Evolutionary conservation across 2,113 vertebrate species (phyloP).

Genomic region (Grammomys dolichurus): DNA sequence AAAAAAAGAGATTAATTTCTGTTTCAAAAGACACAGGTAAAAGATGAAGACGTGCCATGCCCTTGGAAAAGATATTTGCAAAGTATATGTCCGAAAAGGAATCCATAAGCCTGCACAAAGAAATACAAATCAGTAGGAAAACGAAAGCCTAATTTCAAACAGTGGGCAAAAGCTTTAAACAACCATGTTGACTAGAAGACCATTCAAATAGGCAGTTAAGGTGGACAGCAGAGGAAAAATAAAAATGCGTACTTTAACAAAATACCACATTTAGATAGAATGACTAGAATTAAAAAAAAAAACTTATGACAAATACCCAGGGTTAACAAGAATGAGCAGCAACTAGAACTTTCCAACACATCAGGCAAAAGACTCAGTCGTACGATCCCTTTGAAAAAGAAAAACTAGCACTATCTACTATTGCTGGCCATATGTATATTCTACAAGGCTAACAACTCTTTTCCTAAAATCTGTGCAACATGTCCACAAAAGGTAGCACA

Average conservation of each 20-base stretch:
- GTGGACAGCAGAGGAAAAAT: background rate
- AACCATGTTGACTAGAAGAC: background rate
- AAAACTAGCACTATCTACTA: background rate
- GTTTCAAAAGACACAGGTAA: conserved; percentile 39
- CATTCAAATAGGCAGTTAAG: background rate
- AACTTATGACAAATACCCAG: background rate
- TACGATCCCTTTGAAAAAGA: background rate
- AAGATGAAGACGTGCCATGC: conserved; percentile 15
- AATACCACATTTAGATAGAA: conserved; percentile 23
- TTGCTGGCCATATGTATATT: background rate
- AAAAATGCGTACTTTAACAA: conserved; percentile 42
- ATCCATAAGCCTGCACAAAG: conserved; percentile 3
- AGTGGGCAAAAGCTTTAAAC: background rate
- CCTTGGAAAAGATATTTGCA: conserved; percentile 43
- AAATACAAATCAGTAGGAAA: conserved; percentile 14
- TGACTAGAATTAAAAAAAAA: conserved; percentile 33
- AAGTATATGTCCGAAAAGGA: conserved; percentile 6
- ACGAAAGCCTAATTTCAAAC: conserved; percentile 3
- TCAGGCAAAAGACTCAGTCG: background rate
- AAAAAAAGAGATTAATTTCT: background rate
- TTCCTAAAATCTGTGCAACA: conserved; percentile 18
- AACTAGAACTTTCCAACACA: background rate
- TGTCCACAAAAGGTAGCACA: conserved; percentile 9
- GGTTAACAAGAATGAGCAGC: background rate
- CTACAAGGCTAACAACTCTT: conserved; percentile 12